Conservation (phyloP, 2,113 vertebrate genomes). For the Castor canadensis region DNA sequence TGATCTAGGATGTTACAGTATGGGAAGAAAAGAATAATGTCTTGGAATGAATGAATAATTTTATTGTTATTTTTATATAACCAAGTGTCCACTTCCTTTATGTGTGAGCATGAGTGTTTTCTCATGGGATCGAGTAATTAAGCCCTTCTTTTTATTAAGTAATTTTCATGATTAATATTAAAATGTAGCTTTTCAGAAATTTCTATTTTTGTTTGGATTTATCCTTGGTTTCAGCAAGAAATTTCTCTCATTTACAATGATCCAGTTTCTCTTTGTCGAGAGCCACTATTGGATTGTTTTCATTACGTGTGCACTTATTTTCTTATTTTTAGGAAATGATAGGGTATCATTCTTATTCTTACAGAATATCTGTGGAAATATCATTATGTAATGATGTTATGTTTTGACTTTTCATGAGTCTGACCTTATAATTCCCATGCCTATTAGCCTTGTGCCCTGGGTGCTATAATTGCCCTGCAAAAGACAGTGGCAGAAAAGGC, state of each 20-base stretch:
- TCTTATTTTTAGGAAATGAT: not conserved
- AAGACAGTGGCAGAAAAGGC: not conserved
- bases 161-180: constrained; percentile 21
- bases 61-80: not conserved
- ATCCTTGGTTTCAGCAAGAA: not conserved
- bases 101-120: not conserved
- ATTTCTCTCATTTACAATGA: not conserved
- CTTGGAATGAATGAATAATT: not conserved
- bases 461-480: not conserved
- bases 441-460: not conserved
- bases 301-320: not conserved
- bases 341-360: not conserved
- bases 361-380: too few species aligned
- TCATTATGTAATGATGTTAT: not conserved
- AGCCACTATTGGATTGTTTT: not conserved
- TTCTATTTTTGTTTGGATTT: not conserved
- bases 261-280: not conserved
- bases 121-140: not conserved
- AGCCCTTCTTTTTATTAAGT: not conserved
- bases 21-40: not conserved
- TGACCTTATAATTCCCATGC: not conserved
- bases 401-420: not conserved
- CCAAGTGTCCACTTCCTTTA: not conserved
- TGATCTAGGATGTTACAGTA: not conserved
- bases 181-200: not conserved